Evolutionary conservation across 2,113 vertebrate genomes (phyloP), one percentile per base, ranked within the genome.

Genomic region (Gymnocephalus cernua): DNA sequence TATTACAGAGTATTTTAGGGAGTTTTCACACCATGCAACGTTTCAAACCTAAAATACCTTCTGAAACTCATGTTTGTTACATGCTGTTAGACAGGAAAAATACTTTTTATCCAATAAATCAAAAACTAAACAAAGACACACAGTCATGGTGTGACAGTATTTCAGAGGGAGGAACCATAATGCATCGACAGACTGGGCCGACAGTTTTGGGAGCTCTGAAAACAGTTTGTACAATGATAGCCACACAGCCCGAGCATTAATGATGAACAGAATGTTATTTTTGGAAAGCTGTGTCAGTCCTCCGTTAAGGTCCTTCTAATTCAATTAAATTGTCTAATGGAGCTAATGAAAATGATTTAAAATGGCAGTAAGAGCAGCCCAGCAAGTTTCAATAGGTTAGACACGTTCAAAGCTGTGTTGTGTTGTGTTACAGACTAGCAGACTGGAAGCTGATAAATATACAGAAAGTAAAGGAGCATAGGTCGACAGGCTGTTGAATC

Each of bases 401-500:
- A 67, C 38, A 48, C 13, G 15, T 80, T 70, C 78, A 50, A 81
- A 51, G 59, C 44, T n/a, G 47, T 23, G 75, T 70, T 14, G 54
- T 61, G 47, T 53, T 56, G 48, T 71, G 14, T 61, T 75, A 14
- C 56, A 61, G 58, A 48, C 29, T 44, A 38, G 61, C 67, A 7
- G 53, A 77, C 57, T 74, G 57, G 32, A 70, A 56, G 70, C 74
- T 83, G 77, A 76, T 83, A 69, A 88, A 92, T 83, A 83, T 86
- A 72, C 78, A 88, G 44, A 86, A 85, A 85, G 69, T 84, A 73
- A 84, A 83, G 61, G 85, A 68, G 38, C 82, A 88, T 77, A 84
- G 87, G 87, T 88, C 56, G 86, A 89, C 87, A 89, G 87, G 84
- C 90, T 91, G 90, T 90, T 86, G 88, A 86, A 70, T 92, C 25